Evolutionary conservation across 92 coral and sea anemone species (phyloP).

Genomic region (Zoanthus sociatus): DNA sequence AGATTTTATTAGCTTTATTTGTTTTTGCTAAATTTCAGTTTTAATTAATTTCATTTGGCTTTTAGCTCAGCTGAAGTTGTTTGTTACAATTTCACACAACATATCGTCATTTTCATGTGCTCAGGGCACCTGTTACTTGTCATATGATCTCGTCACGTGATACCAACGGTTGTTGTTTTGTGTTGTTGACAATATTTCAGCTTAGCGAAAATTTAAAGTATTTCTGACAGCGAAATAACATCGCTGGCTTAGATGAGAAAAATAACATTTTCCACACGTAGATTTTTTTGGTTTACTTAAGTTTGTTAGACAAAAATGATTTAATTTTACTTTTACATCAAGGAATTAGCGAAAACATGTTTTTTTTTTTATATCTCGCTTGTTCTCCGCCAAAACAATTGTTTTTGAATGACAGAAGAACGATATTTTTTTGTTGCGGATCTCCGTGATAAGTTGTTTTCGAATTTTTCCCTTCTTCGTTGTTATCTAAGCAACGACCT

Average conservation of each 20-base stretch:
- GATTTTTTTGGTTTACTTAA: no score
- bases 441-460: no score
- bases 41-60: neutral
- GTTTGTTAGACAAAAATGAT: no score
- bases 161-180: neutral
- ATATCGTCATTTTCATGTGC: constrained; percentile 52
- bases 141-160: constrained; percentile 27
- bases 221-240: neutral
- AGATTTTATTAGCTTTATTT: neutral
- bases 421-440: no score
- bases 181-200: neutral
- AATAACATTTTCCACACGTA: neutral
- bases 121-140: constrained; percentile 33
- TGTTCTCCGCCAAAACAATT: no score
- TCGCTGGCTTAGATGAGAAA: neutral
- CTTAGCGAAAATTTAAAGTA: neutral
- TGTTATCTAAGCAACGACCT: no score
- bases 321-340: no score
- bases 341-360: no score
- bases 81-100: neutral
- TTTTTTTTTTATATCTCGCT: no score
- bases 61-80: constrained; percentile 14
- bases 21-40: neutral
- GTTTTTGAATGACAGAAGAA: no score
- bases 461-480: no score